A percentile compares a stretch with the other conserved stretches of the same genome.
These are phyloP conservation scores for Peromyscus leucopus DNA, from an alignment of 2,113 vertebrate species.

Conservation along the genomic window DNA sequence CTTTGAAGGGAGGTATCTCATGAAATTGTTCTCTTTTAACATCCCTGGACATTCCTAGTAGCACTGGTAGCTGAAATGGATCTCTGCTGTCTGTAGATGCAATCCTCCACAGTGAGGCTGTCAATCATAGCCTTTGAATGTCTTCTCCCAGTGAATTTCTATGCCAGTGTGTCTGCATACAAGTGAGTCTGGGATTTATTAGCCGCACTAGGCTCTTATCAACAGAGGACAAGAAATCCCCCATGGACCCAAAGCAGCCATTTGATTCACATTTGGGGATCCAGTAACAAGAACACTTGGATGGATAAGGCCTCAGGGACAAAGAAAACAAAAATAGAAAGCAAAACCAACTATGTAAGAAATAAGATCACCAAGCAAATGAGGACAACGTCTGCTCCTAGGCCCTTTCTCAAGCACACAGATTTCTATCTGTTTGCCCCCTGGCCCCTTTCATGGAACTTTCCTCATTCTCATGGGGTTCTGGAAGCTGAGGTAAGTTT, in stretches of 20 bases:
- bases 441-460: neutral
- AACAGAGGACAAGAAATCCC: neutral
- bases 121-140: neutral
- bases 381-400: neutral
- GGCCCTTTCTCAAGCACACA: neutral
- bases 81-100: neutral
- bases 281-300: slow-evolving; percentile 16
- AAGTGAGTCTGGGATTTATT: neutral
- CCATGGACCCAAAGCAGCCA: fast-evolving
- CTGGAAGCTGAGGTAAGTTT: neutral
- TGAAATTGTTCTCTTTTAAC: neutral
- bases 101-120: neutral
- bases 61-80: neutral
- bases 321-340: slow-evolving; percentile 54
- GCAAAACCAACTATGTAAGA: neutral
- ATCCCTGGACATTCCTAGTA: neutral
- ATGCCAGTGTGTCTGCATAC: neutral
- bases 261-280: neutral
- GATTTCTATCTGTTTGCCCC: neutral
- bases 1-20: neutral
- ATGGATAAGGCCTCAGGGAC: neutral
- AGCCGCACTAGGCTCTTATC: neutral
- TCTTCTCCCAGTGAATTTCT: neutral
- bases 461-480: neutral
- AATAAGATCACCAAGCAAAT: neutral